Conservation (phyloP, 2,797 vertebrate species). For the Pterois miles region DNA sequence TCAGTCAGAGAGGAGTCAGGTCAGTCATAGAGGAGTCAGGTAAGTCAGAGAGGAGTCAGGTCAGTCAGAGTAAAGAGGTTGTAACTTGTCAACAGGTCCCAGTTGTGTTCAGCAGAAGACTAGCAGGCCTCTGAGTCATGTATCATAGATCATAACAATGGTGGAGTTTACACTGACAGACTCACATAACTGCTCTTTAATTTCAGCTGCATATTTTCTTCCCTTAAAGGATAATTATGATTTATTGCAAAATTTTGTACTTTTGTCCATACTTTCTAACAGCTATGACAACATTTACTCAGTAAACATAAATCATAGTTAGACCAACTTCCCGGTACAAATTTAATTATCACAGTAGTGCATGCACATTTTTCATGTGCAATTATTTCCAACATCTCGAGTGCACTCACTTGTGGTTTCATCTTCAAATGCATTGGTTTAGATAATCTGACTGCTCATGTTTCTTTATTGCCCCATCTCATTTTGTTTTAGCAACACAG, state of each 20-base stretch:
- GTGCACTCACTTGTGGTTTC: neutral
- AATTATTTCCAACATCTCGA: neutral
- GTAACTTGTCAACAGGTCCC: constrained; percentile 27
- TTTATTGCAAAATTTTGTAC: neutral
- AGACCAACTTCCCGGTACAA: neutral
- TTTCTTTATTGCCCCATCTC: neutral
- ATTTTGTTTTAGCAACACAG: neutral
- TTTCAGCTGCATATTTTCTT: neutral
- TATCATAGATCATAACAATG: neutral
- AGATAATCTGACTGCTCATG: neutral
- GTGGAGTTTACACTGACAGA: neutral
- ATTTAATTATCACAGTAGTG: neutral
- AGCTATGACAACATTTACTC: neutral
- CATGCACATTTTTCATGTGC: neutral
- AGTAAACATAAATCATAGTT: neutral
- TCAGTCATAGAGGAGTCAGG: neutral
- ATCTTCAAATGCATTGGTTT: neutral
- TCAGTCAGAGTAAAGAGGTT: constrained; percentile 44
- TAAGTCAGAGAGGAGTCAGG: constrained; percentile 53
- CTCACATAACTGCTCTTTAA: neutral
- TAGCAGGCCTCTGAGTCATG: neutral
- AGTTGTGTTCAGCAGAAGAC: neutral
- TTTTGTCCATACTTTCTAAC: neutral
- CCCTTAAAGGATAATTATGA: neutral
- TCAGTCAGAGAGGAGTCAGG: neutral